Evolutionary conservation across 2,113 vertebrate genomes (phyloP).

Genomic region (Dipodomys merriami): DNA sequence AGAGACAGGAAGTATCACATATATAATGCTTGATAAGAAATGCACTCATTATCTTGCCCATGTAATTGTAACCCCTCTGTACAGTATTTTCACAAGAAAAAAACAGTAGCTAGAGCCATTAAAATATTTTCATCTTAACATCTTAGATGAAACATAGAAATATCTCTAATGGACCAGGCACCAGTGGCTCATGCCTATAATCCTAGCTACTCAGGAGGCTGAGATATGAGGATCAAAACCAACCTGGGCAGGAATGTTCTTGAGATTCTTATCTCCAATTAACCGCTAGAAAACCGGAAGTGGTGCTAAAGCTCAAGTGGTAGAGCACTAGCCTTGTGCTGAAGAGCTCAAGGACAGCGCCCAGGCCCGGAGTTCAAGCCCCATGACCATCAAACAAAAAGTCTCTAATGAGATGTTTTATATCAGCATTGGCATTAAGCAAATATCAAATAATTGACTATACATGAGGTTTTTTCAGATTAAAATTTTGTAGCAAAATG

Average conservation of each 20-base stretch:
- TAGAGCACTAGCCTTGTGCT: too few relatives aligned
- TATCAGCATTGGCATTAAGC: not conserved
- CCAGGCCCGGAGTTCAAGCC: too few relatives aligned
- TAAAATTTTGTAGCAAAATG: not conserved
- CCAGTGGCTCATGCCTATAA: too few relatives aligned
- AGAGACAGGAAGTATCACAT: not conserved
- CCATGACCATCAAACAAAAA: too few relatives aligned
- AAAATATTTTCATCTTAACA: constrained; percentile 3
- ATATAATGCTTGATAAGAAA: not conserved
- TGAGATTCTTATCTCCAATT: too few relatives aligned
- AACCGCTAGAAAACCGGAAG: too few relatives aligned
- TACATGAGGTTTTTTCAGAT: not conserved
- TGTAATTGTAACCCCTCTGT: too few relatives aligned
- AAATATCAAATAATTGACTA: constrained; percentile 18
- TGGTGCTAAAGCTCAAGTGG: too few relatives aligned
- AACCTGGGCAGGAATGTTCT: too few relatives aligned
- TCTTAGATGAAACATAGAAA: constrained; percentile 7
- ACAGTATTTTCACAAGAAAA: not conserved
- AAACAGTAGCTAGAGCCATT: not conserved
- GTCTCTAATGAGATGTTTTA: constrained; percentile 16
- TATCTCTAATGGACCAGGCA: not conserved
- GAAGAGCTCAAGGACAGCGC: too few relatives aligned
- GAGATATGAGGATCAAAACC: too few relatives aligned
- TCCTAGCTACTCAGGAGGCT: too few relatives aligned
- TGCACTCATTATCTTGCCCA: not conserved